Evolutionary conservation across 2,888 invertebrate species (phyloP).

Genomic region (Melieria omissa): DNA sequence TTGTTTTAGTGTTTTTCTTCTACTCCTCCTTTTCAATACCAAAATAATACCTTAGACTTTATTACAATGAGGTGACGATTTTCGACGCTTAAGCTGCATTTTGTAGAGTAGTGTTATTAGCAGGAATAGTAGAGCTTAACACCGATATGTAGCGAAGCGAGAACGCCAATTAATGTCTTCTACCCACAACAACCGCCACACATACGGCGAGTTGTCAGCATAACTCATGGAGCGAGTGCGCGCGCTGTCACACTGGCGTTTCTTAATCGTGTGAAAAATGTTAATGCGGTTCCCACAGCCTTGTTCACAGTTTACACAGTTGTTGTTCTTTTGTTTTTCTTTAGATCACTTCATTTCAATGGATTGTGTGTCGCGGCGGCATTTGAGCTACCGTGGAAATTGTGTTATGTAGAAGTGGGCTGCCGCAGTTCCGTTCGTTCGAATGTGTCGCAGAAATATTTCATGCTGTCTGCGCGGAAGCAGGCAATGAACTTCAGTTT

Average conservation of each 20-base stretch:
- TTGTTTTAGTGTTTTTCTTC: too few species aligned
- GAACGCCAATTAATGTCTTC: too few species aligned
- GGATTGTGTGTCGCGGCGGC: background rate
- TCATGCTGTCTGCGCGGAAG: background rate
- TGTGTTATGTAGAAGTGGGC: conserved; percentile 36
- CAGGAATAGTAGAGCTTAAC: too few species aligned
- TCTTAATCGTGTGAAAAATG: conserved; percentile 60
- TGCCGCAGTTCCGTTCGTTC: conserved; percentile 17
- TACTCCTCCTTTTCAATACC: too few species aligned
- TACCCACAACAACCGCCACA: too few species aligned
- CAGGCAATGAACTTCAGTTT: conserved; percentile 9
- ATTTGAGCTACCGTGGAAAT: conserved; percentile 46
- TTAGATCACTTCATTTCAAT: background rate
- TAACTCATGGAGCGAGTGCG: too few species aligned
- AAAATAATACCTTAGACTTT: too few species aligned
- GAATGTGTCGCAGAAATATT: background rate
- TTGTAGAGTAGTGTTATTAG: too few species aligned
- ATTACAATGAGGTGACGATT: too few species aligned
- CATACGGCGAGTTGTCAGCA: too few species aligned
- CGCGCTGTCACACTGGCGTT: background rate
- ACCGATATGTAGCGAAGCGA: too few species aligned
- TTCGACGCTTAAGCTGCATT: too few species aligned
- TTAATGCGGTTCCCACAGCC: conserved; percentile 61
- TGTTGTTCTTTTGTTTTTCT: conserved; percentile 17
- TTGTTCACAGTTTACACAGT: conserved; percentile 45